These are phyloP conservation scores for Drosophila kohkoa DNA, from an alignment of 1,140 invertebrate species.

Conservation along the genomic window DNA sequence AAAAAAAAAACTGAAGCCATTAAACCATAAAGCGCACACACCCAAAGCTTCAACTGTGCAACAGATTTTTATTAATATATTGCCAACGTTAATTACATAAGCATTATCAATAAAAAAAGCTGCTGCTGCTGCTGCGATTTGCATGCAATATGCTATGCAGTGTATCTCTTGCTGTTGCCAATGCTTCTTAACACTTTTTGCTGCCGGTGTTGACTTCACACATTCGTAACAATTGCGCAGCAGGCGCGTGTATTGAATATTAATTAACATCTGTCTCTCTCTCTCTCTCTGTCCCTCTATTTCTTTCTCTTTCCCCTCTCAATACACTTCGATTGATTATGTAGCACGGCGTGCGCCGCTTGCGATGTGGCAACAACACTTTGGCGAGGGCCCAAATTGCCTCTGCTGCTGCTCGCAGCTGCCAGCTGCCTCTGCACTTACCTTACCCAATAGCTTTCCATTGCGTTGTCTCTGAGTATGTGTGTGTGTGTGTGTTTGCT, in stretches of 20 bases:
- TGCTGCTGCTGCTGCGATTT: conserved; percentile 50
- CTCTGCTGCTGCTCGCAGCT: background rate
- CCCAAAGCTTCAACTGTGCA: conserved; percentile 20
- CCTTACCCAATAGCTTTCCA: conserved; percentile 75
- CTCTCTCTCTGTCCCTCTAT: background rate
- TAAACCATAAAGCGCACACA: conserved; percentile 17
- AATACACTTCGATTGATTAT: conserved; percentile 60
- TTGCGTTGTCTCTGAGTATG: conserved; percentile 19
- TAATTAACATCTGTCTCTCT: conserved; percentile 58
- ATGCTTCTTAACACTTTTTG: conserved; percentile 64
- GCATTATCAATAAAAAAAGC: conserved; percentile 41
- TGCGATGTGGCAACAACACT: conserved; percentile 34
- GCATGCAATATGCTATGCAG: conserved; percentile 56
- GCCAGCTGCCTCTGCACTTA: conserved; percentile 59
- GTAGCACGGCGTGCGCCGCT: conserved; percentile 45
- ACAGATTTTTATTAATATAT: conserved; percentile 48
- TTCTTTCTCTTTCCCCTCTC: background rate
- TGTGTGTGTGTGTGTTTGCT: conserved; percentile 38
- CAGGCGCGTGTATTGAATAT: conserved; percentile 69
- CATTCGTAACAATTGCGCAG: conserved; percentile 81
- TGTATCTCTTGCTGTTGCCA: conserved; percentile 29
- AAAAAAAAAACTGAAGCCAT: background rate
- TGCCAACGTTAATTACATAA: conserved; percentile 71
- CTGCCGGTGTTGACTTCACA: conserved; percentile 68
- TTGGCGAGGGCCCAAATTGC: conserved; percentile 36